These are phyloP conservation scores for Pseudopipra pipra DNA, from an alignment of 2,113 vertebrate species.

Conservation along the genomic window DNA sequence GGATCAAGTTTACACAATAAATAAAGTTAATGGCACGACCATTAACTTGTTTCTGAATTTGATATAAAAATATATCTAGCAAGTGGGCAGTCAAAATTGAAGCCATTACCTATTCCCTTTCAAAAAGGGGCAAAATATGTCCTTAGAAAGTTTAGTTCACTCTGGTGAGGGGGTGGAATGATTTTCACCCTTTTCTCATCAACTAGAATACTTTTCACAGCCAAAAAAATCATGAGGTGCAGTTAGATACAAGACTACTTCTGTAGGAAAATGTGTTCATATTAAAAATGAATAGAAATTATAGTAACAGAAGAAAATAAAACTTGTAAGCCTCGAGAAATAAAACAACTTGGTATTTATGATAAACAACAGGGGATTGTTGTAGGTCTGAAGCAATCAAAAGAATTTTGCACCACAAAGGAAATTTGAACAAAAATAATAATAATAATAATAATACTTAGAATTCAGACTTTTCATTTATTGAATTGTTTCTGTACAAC, in stretches of 20 bases:
- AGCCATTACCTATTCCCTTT: constrained; percentile 13
- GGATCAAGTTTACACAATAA: neutral
- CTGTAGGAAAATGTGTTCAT: constrained; percentile 55
- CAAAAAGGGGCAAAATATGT: constrained; percentile 35
- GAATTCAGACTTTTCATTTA: constrained; percentile 46
- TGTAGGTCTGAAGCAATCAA: constrained; percentile 58
- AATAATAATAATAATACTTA: constrained; percentile 41
- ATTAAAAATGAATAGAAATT: constrained; percentile 70
- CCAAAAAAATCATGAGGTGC: constrained; percentile 53
- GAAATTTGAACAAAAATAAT: constrained; percentile 60
- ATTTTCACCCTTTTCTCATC: constrained; percentile 61
- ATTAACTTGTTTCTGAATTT: neutral
- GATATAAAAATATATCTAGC: neutral
- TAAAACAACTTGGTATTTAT: constrained; percentile 68
- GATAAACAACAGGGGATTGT: constrained; percentile 60
- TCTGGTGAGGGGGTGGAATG: constrained; percentile 42
- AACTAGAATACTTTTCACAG: constrained; percentile 52
- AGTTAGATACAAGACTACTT: constrained; percentile 45
- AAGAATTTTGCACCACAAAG: constrained; percentile 50
- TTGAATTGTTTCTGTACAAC: constrained; percentile 66
- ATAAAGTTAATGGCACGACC: neutral
- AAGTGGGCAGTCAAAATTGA: constrained; percentile 36
- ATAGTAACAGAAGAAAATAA: constrained; percentile 68
- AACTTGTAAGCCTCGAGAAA: constrained; percentile 65
- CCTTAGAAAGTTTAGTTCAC: constrained; percentile 47